phyloP scores from a whole-genome alignment of 2,888 invertebrate genomes.

The Gymnocheta viridis region DNA sequence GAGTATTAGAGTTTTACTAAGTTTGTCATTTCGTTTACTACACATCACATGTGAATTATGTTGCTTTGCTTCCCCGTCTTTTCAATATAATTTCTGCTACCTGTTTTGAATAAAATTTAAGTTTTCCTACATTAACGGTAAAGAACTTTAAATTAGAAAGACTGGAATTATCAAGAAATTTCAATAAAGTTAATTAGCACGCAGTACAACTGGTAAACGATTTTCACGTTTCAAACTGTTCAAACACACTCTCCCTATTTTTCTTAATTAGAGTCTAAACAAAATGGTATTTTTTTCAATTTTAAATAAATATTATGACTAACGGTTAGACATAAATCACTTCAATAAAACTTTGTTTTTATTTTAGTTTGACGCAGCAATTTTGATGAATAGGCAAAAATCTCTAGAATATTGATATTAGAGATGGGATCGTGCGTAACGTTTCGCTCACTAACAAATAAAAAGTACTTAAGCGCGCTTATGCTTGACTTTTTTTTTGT shows the following conservation, averaged over 20 bases:
- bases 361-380: constrained; percentile 2
- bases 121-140: background rate
- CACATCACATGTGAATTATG: background rate
- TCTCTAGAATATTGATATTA: background rate
- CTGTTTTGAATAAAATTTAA: background rate
- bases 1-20: background rate
- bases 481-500: no score
- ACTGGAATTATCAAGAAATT: background rate
- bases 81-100: no score
- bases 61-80: background rate
- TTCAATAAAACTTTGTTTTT: background rate
- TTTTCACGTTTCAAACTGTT: no score
- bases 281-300: background rate
- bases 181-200: background rate
- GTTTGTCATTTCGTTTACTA: background rate
- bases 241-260: background rate
- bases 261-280: background rate
- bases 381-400: background rate
- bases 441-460: background rate
- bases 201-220: background rate
- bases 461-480: no score
- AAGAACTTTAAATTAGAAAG: background rate
- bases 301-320: background rate
- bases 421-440: background rate
- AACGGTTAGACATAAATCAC: background rate